Base-by-base conservation (phyloP, 2,888 invertebrate genomes). In the Neoaliturus tenellus region DNA sequence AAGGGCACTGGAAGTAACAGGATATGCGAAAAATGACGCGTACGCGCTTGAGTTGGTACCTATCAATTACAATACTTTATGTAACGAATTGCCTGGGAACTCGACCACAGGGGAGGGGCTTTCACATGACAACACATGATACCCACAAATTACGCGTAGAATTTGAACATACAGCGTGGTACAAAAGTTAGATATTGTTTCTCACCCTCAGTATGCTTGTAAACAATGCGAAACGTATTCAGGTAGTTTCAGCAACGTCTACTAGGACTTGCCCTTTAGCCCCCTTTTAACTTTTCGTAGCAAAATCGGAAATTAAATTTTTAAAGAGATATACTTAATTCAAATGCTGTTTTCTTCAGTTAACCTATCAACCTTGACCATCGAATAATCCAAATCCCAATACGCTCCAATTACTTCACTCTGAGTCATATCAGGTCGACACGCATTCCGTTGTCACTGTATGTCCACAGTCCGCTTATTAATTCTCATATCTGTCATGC, bases 61-160 rank as follows among this genome's bases (percentile, higher is more conserved):
- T 62, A 62, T 62, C 62, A 31, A 31, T 62, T 62, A 44, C 35
- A 10, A 10, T 35, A 55, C 62, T 62, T 62, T 31, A 28, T 31
- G 62, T 62, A 62, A 62, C 31, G 31, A 6, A 55, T 62, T 62
- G 25, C 28, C 55, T 62, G 62, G 62, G 62, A 62, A 51, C 51
- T 2, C 55, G 25, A 25, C 23, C 55, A 23, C 55, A 20, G n/a
- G 44, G 1, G n/a, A 17, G 1, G 28, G 28, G 28, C 62, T 62
- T 62, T 62, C 62, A 28, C 62, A 28, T 44, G 44, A 14, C 14
- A 12, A 44, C 44, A 44, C 44, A 44, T 12, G 39, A 8, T 39
- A 39, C 39, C 6, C 39, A n/a, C n/a, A n/a, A n/a, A n/a, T n/a
- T n/a, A n/a, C n/a, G n/a, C n/a, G n/a, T n/a, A n/a, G n/a, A n/a